These are phyloP conservation scores for Sesamia nonagrioides DNA, from an alignment of 1,140 invertebrate species.

Conservation along the genomic window DNA sequence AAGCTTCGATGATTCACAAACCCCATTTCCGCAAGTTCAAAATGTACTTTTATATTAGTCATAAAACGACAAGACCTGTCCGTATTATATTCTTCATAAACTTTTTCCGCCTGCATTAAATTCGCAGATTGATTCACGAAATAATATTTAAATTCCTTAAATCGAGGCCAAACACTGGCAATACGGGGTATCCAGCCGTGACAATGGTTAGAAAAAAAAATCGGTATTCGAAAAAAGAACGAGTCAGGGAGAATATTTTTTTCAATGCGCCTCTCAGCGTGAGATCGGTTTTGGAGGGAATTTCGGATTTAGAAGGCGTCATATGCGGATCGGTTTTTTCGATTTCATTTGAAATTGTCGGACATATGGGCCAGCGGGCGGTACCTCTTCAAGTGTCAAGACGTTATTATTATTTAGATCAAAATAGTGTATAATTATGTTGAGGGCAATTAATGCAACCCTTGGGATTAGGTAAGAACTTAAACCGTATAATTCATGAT, in stretches of 20 bases:
- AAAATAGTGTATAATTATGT: slow-evolving; percentile 37
- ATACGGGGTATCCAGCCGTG: slow-evolving; percentile 37
- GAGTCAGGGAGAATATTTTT: slow-evolving; percentile 43
- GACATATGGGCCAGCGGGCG: slow-evolving; percentile 44
- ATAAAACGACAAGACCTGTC: not conserved
- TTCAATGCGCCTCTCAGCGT: slow-evolving; percentile 47
- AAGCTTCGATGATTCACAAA: slow-evolving; percentile 27
- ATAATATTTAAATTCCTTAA: slow-evolving; percentile 27
- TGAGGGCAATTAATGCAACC: not conserved
- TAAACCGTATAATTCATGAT: not conserved
- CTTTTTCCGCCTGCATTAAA: not conserved
- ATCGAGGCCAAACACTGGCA: slow-evolving; percentile 21
- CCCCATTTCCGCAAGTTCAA: slow-evolving; percentile 16
- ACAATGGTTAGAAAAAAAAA: slow-evolving; percentile 53
- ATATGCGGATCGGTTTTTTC: slow-evolving; percentile 51
- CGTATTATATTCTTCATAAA: not conserved
- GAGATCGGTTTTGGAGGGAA: slow-evolving; percentile 55
- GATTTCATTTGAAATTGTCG: slow-evolving; percentile 43
- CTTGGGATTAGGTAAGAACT: not conserved
- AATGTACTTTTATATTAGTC: slow-evolving; percentile 10
- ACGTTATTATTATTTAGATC: slow-evolving; percentile 36
- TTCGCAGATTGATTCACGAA: slow-evolving; percentile 26
- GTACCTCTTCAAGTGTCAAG: slow-evolving; percentile 43
- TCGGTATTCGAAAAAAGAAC: slow-evolving; percentile 52
- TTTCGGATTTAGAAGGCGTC: slow-evolving; percentile 54